Base-by-base conservation (phyloP, 2,113 vertebrate genomes). In the Sebastes fasciatus region DNA sequence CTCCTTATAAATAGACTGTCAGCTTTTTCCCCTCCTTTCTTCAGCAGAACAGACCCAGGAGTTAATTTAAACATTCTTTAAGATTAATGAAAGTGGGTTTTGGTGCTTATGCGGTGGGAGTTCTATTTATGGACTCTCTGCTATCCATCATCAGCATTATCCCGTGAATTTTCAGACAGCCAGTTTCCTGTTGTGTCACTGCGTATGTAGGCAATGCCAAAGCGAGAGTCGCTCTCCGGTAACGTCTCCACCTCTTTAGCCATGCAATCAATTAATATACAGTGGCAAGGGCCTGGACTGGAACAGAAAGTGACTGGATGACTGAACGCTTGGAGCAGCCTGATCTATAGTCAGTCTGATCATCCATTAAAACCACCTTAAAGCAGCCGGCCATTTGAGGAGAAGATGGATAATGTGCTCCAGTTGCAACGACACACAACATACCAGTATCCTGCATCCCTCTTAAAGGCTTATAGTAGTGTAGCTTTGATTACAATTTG, bases 41-140 rank as follows among this genome's bases (percentile, higher is more conserved):
- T 87, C 78, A 81, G 86, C 75, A 87, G 71, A 91, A 92, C 80
- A 93, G 83, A 94, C 89, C 78, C 86, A 81, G 63, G 84, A 94
- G 93, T 95, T 95, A 84, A 96, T 94, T 94, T 94, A 95, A 93
- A 94, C 91, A 94, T 94, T 95, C 88, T 88, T 93, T 94, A 92
- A 92, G 94, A 95, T 95, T 91, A 95, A 95, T 95, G 94, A 91
- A 94, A 92, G 87, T 86, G 83, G 74, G 83, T 91, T 93, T 89
- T 80, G 82, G 88, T 92, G 93, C 88, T 89, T 87, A 87, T 90
- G 89, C 90, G 87, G 86, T 70, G 82, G 85, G 86, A 86, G 85
- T 88, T 91, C 86, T 92, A 91, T 94, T 93, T 93, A 86, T 86
- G 77, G 91, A 83, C 81, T 76, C 81, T 49, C 86, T 81, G 82